phyloP scores from a whole-genome alignment of 1,140 invertebrate species.

The Microplitis demolitor region DNA sequence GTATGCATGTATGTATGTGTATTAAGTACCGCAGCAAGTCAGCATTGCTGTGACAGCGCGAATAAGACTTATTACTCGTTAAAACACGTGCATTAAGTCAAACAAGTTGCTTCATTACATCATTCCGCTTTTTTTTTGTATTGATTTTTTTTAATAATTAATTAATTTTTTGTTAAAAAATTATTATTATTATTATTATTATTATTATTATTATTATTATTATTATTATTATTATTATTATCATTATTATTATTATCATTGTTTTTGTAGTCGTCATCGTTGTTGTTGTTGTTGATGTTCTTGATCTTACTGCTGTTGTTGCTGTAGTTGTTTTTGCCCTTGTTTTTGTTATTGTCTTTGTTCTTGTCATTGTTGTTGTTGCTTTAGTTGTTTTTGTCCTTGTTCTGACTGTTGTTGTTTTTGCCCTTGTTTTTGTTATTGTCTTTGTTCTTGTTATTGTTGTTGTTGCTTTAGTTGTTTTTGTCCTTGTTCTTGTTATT shows the following conservation, averaged over 20 bases:
- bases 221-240: not conserved
- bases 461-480: not conserved
- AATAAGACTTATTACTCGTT: conserved; percentile 27
- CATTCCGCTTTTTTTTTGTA: not conserved
- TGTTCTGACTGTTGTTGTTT: not conserved
- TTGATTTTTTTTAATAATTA: not conserved
- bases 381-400: not conserved
- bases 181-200: not conserved
- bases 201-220: not conserved
- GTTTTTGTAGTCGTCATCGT: not conserved
- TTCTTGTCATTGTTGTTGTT: not conserved
- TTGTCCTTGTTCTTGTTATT: not conserved
- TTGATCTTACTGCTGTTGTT: not conserved
- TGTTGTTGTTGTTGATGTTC: not conserved
- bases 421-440: not conserved
- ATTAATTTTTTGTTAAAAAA: not conserved
- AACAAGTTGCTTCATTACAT: conserved; percentile 23
- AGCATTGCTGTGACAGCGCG: conserved; percentile 24
- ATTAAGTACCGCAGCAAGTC: conserved; percentile 19
- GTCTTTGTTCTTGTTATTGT: not conserved
- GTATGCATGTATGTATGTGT: conserved; percentile 9
- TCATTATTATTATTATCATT: not conserved
- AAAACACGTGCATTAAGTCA: not conserved
- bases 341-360: not conserved
- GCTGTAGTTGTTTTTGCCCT: not conserved